These are phyloP conservation scores for Mesorhabditis sp. DNA, from an alignment of 2,888 invertebrate species.

Conservation along the genomic window DNA sequence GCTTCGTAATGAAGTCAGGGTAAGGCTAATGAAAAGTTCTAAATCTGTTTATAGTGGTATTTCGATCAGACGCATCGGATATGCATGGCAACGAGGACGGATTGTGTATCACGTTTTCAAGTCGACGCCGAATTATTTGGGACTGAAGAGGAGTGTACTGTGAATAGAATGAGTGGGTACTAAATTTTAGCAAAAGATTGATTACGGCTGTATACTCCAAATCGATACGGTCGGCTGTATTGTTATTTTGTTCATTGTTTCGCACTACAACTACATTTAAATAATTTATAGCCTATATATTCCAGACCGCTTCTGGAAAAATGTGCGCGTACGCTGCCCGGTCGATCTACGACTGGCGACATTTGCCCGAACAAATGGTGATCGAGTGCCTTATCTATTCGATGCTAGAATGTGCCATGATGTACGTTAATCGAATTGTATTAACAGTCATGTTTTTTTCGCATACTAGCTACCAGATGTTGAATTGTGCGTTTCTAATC, in stretches of 20 bases:
- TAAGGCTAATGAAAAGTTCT: not conserved
- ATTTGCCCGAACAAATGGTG: not conserved
- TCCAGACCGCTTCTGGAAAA: not conserved
- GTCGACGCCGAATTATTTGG: not conserved
- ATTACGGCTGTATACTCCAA: too few species aligned
- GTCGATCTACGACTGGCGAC: slow-evolving; percentile 3
- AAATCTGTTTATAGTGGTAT: not conserved
- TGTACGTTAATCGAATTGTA: not conserved
- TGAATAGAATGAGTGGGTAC: slow-evolving; percentile 1
- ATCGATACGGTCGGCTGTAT: too few species aligned
- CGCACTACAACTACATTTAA: too few species aligned
- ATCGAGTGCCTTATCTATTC: not conserved
- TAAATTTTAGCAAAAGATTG: too few species aligned
- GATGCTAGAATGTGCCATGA: not conserved
- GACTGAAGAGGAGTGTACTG: not conserved
- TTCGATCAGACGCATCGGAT: not conserved
- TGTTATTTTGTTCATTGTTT: too few species aligned
- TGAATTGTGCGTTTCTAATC: not conserved
- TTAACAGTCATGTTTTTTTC: not conserved
- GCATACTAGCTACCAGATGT: not conserved
- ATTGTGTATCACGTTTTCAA: not conserved
- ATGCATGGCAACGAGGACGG: not conserved
- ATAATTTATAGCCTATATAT: not conserved
- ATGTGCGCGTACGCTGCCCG: slow-evolving; percentile 5
- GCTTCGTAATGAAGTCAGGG: not conserved